Percentiles rank a stretch among this genome's conserved stretches.
phyloP scores from a whole-genome alignment of 1,140 invertebrate species.

The Tetranychus cinnabarinus region DNA sequence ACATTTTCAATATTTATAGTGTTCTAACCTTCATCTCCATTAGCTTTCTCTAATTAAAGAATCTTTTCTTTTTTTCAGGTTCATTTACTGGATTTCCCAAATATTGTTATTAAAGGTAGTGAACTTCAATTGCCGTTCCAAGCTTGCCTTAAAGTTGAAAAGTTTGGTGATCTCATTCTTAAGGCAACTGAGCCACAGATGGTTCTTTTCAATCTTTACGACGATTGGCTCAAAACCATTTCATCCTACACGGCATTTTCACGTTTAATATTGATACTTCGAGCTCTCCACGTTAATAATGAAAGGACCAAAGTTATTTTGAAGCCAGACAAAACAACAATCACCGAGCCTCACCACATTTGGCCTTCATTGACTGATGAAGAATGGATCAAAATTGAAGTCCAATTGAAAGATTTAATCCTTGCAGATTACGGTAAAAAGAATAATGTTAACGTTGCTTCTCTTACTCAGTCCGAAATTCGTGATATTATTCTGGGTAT shows the following conservation, averaged over 20 bases:
- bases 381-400: constrained; percentile 98
- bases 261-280: constrained; percentile 78
- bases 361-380: constrained; percentile 94
- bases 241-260: constrained; percentile 93
- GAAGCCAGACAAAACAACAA: constrained; percentile 95
- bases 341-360: constrained; percentile 97
- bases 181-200: constrained; percentile 99
- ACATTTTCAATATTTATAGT: background rate
- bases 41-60: background rate
- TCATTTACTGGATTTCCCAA: constrained; percentile 95
- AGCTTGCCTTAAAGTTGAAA: constrained; percentile 94
- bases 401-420: constrained; percentile 92
- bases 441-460: constrained; percentile 98
- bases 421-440: constrained; percentile 98
- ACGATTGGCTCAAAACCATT: constrained; percentile 96
- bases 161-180: constrained; percentile 94
- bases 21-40: too few relatives aligned
- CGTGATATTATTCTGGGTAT: constrained; percentile 97
- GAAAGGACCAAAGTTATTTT: constrained; percentile 93
- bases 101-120: constrained; percentile 98
- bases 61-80: constrained; percentile 27
- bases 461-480: constrained; percentile 94
- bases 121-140: constrained; percentile 98
- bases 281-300: constrained; percentile 94
- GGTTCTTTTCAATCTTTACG: constrained; percentile 97